phyloP scores from a whole-genome alignment of 2,888 invertebrate genomes.

The Aphodius sticticus region DNA sequence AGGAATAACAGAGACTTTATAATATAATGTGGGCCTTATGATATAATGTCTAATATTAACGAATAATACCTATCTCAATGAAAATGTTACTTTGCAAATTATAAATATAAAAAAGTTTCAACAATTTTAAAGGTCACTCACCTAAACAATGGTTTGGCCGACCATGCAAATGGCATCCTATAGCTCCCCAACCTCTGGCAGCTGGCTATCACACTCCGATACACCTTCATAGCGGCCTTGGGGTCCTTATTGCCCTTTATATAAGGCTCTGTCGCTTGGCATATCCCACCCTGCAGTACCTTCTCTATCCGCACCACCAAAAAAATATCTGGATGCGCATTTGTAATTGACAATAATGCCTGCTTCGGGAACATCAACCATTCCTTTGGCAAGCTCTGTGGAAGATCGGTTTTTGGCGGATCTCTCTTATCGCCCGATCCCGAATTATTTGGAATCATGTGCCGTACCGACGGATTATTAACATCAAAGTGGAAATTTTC shows the following conservation, averaged over 20 bases:
- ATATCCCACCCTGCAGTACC: slow-evolving; percentile 88
- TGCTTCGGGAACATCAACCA: slow-evolving; percentile 74
- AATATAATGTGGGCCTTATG: too few species aligned
- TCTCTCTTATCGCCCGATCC: slow-evolving; percentile 42
- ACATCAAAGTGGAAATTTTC: slow-evolving; percentile 94
- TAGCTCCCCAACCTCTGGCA: slow-evolving; percentile 87
- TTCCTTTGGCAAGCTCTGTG: slow-evolving; percentile 72
- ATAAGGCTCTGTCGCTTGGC: slow-evolving; percentile 87
- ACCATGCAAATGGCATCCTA: slow-evolving; percentile 98
- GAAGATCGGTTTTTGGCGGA: slow-evolving; percentile 70
- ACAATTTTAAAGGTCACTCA: slow-evolving; percentile 38
- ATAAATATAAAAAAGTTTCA: too few species aligned
- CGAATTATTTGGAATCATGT: slow-evolving; percentile 60
- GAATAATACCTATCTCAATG: too few species aligned
- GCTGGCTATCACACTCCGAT: slow-evolving; percentile 80
- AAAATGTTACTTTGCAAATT: too few species aligned
- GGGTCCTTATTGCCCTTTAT: slow-evolving; percentile 83
- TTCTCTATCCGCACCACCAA: slow-evolving; percentile 94
- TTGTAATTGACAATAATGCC: slow-evolving; percentile 88
- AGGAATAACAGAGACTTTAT: too few species aligned
- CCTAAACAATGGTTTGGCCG: slow-evolving; percentile 86
- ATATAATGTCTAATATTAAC: too few species aligned
- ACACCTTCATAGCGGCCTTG: slow-evolving; percentile 79
- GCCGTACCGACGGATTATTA: slow-evolving; percentile 76
- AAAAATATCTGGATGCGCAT: slow-evolving; percentile 90